Evolutionary conservation across 2,888 invertebrate genomes (phyloP).

Genomic region (Megaustenia siamemsis): DNA sequence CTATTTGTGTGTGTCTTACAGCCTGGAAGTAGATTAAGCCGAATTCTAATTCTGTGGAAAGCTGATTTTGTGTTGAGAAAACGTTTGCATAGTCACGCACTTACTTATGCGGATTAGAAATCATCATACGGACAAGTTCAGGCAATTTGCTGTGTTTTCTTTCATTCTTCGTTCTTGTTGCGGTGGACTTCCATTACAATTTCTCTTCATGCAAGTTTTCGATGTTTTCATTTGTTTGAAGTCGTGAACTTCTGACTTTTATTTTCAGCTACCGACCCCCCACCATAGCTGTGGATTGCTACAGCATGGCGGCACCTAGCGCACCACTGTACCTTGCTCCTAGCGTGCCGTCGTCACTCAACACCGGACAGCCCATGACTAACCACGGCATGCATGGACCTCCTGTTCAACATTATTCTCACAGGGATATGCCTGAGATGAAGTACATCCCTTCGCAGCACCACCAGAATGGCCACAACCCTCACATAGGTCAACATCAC

Average conservation of each 20-base stretch:
- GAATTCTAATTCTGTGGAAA: conserved; percentile 50
- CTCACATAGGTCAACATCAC: conserved; percentile 87
- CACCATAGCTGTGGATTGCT: conserved; percentile 56
- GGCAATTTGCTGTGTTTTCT: conserved; percentile 37
- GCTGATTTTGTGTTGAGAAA: conserved; percentile 47
- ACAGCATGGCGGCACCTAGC: conserved; percentile 93
- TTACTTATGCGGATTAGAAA: conserved; percentile 49
- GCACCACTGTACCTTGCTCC: conserved; percentile 88
- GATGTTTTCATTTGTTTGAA: conserved; percentile 28
- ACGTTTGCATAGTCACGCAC: conserved; percentile 44
- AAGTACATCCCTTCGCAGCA: conserved; percentile 88
- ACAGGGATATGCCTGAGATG: conserved; percentile 86
- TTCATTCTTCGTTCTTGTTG: neutral
- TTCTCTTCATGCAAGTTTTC: conserved; percentile 7
- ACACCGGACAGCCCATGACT: conserved; percentile 81
- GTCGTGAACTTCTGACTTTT: conserved; percentile 6
- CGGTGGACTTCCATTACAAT: conserved; percentile 4
- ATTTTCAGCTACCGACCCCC: neutral
- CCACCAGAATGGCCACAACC: conserved; percentile 56
- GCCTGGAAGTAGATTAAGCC: conserved; percentile 54
- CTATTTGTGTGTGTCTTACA: conserved; percentile 55
- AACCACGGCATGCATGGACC: conserved; percentile 78
- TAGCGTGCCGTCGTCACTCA: conserved; percentile 88
- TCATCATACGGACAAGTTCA: conserved; percentile 33
- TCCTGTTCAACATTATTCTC: conserved; percentile 74